Percentiles rank a stretch among this genome's conserved stretches.
phyloP scores from a whole-genome alignment of 2,113 vertebrate genomes.

The Muntiacus muntjak region DNA sequence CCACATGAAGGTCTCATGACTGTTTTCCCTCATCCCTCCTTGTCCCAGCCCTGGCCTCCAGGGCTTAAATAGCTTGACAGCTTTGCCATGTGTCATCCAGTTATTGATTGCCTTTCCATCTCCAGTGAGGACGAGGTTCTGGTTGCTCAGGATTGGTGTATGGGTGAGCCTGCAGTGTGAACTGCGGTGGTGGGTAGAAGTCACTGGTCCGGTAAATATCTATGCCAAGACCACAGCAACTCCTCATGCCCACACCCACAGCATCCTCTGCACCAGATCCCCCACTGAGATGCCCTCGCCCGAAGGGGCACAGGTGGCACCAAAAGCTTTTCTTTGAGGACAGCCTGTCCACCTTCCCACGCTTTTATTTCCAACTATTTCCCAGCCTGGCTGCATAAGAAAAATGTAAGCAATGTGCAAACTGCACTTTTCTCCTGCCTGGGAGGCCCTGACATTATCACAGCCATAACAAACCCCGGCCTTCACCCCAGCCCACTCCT shows the following conservation, averaged over 20 bases:
- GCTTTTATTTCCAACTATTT: not conserved
- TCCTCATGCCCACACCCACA: not conserved
- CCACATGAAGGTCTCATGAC: not conserved
- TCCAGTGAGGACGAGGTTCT: not conserved
- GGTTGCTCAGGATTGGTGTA: not conserved
- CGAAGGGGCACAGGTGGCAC: not conserved
- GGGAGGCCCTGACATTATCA: not conserved
- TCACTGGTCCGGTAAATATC: not conserved
- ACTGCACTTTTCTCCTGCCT: not conserved
- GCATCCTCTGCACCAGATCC: not conserved
- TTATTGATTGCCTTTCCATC: not conserved
- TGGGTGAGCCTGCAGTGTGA: no score
- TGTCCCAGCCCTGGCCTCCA: not conserved
- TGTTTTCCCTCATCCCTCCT: not conserved
- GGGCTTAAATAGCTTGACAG: not conserved
- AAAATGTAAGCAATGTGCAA: slow-evolving; percentile 42
- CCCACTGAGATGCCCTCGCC: not conserved
- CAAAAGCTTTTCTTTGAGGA: not conserved
- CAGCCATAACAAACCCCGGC: not conserved
- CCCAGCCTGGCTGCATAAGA: not conserved
- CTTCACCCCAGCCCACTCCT: slow-evolving; percentile 12
- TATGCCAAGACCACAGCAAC: not conserved
- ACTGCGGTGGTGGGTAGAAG: not conserved
- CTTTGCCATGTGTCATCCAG: not conserved
- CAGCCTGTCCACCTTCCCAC: not conserved